A percentile compares a stretch with the other conserved stretches of the same genome.
These are phyloP conservation scores for Trichechus manatus DNA, from an alignment of 2,113 vertebrate species.

Conservation along the genomic window DNA sequence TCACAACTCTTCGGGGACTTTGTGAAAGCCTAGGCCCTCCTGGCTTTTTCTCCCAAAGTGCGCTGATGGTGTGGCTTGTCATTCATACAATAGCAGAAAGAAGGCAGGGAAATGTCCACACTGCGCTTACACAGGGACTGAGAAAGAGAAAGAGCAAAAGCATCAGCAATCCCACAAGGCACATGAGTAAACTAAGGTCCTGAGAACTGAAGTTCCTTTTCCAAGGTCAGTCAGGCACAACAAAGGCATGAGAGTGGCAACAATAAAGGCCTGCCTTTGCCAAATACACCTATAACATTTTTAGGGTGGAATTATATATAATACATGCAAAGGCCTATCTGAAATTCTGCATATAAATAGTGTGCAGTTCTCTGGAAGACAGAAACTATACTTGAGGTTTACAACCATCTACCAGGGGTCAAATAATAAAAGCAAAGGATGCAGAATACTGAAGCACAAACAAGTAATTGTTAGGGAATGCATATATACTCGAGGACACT, in stretches of 20 bases:
- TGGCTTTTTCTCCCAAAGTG: background rate
- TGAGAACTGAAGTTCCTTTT: background rate
- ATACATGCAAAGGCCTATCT: background rate
- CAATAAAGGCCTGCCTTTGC: background rate
- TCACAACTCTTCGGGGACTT: background rate
- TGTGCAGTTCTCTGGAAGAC: background rate
- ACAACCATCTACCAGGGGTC: background rate
- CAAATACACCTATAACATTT: background rate
- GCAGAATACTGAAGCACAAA: background rate
- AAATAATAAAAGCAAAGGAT: conserved; percentile 14
- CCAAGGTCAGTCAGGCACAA: background rate
- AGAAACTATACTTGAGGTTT: background rate
- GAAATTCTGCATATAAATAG: background rate
- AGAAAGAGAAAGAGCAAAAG: background rate
- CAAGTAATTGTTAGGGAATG: background rate
- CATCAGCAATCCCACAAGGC: background rate
- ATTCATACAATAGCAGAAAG: background rate
- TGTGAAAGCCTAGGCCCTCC: background rate
- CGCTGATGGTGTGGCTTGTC: background rate
- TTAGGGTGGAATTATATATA: background rate
- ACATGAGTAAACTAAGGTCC: background rate
- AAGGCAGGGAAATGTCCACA: background rate
- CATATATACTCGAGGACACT: background rate
- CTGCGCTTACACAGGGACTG: background rate
- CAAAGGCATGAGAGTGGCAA: background rate